phyloP scores from a whole-genome alignment of 2,888 invertebrate genomes.

The Lycocerus yunnanus region DNA sequence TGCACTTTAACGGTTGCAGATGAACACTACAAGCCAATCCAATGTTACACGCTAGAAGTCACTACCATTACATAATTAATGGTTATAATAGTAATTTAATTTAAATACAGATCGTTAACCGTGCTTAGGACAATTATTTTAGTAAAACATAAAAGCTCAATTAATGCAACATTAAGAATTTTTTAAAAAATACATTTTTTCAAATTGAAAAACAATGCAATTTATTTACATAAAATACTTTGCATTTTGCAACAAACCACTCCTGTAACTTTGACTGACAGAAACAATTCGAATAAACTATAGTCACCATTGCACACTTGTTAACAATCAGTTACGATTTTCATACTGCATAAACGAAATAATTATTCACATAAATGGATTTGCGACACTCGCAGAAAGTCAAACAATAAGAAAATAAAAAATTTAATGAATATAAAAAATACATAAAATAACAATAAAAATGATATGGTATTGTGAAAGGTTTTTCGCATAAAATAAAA shows the following conservation, averaged over 20 bases:
- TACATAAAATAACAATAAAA: neutral
- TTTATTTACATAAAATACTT: conserved; percentile 20
- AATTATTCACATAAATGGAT: neutral
- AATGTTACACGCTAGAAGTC: neutral
- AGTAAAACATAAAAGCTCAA: conserved; percentile 8
- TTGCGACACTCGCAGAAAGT: neutral
- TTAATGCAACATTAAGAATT: conserved; percentile 10
- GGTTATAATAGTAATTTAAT: neutral
- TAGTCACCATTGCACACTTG: conserved; percentile 28
- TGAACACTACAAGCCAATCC: neutral
- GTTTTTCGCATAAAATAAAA: neutral
- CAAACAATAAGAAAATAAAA: neutral
- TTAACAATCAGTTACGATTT: neutral
- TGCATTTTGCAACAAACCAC: conserved; percentile 19
- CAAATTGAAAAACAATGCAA: conserved; percentile 8
- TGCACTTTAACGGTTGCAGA: conserved; percentile 4
- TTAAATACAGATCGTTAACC: neutral
- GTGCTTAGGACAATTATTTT: neutral
- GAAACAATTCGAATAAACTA: conserved; percentile 39
- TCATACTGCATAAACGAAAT: neutral
- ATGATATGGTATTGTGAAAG: neutral
- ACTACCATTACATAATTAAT: neutral
- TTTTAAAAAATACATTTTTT: conserved; percentile 6
- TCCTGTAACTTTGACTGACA: conserved; percentile 35
- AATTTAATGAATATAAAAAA: neutral